phyloP scores from a whole-genome alignment of 2,797 vertebrate species.

The Serranus cabrilla region DNA sequence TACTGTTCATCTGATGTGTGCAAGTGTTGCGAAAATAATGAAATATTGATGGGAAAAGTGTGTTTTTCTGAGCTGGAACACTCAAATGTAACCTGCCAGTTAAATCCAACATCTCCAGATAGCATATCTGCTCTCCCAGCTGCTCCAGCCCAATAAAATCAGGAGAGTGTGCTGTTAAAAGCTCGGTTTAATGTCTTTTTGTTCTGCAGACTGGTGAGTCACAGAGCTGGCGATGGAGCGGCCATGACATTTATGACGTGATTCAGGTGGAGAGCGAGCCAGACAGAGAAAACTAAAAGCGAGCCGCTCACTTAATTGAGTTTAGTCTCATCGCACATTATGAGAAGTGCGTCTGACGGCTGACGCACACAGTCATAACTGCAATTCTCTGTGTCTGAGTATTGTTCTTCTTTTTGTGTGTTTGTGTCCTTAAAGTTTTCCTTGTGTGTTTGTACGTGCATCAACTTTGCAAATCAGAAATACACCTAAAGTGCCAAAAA shows the following conservation, averaged over 20 bases:
- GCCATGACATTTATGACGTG: slow-evolving; percentile 47
- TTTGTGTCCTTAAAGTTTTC: background rate
- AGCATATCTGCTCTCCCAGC: slow-evolving; percentile 19
- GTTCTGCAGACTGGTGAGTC: slow-evolving; percentile 47
- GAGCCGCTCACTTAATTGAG: slow-evolving; percentile 9
- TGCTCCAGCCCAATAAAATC: slow-evolving; percentile 43
- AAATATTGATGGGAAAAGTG: background rate
- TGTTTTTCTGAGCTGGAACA: slow-evolving; percentile 15
- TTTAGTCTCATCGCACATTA: slow-evolving; percentile 32
- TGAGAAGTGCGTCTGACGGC: slow-evolving; percentile 6
- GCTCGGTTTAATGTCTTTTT: slow-evolving; percentile 10
- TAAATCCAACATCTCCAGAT: background rate
- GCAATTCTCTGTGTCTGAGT: background rate
- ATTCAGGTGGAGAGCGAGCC: slow-evolving; percentile 34
- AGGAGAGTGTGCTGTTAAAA: slow-evolving; percentile 23
- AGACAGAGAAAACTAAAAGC: slow-evolving; percentile 25
- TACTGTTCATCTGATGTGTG: background rate
- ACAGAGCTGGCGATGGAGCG: slow-evolving; percentile 16
- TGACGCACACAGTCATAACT: slow-evolving; percentile 2
- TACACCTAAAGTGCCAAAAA: too few relatives aligned
- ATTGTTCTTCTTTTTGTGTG: background rate
- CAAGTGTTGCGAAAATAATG: slow-evolving; percentile 1
- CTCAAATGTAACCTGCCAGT: slow-evolving; percentile 5
- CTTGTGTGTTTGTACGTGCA: background rate
- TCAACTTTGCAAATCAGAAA: too few relatives aligned